Evolutionary conservation across 2,113 vertebrate species (phyloP).

Genomic region (Hydrolagus affinis): DNA sequence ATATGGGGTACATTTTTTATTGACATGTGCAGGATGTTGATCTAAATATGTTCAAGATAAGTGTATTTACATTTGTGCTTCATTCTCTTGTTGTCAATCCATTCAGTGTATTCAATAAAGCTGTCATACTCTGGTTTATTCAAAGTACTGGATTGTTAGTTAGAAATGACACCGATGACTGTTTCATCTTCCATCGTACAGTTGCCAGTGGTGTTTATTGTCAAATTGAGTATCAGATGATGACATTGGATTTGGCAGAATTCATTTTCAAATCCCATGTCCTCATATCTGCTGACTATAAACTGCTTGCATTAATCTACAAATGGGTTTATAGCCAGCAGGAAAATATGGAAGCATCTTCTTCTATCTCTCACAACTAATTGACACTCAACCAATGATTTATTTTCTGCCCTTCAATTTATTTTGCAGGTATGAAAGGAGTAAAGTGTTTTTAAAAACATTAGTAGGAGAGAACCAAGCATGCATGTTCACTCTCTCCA

Average conservation of each 20-base stretch:
- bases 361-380: background rate
- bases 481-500: background rate
- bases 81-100: too few relatives aligned
- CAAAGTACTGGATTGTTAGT: background rate
- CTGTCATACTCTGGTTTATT: background rate
- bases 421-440: background rate
- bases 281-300: background rate
- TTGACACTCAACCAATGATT: background rate
- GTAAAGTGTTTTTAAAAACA: background rate
- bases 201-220: background rate
- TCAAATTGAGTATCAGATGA: background rate
- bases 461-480: background rate
- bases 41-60: too few relatives aligned
- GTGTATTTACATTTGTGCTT: too few relatives aligned
- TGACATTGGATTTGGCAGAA: background rate
- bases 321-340: background rate
- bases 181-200: background rate
- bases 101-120: background rate
- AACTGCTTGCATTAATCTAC: background rate
- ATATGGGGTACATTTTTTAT: too few relatives aligned
- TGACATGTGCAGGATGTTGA: too few relatives aligned
- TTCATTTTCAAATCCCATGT: background rate
- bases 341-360: background rate
- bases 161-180: background rate
- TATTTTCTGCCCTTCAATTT: background rate